phyloP scores from a whole-genome alignment of 2,797 vertebrate genomes.

The Argya squamiceps region DNA sequence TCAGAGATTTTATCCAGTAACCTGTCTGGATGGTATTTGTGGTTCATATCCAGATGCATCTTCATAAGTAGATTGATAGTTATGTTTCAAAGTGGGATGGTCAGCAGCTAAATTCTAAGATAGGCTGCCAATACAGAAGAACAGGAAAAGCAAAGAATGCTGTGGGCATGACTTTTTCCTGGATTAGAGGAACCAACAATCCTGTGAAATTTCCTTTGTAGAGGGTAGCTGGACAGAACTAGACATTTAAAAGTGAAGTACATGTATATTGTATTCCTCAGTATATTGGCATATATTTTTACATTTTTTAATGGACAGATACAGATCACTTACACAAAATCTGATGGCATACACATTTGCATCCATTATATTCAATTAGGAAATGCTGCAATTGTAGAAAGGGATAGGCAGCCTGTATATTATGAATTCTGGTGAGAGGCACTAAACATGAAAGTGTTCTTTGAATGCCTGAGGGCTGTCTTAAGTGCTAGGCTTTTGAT shows the following conservation, averaged over 20 bases:
- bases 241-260: neutral
- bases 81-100: neutral
- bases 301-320: neutral
- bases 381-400: neutral
- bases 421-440: conserved; percentile 46
- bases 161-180: neutral
- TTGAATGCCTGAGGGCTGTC: conserved; percentile 20
- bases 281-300: neutral
- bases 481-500: conserved; percentile 67
- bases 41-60: neutral
- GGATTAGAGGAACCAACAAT: neutral
- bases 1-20: neutral
- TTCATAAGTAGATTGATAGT: neutral
- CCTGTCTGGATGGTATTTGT: neutral
- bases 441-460: conserved; percentile 57
- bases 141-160: neutral
- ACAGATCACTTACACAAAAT: neutral
- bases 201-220: neutral
- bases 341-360: neutral
- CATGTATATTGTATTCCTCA: neutral
- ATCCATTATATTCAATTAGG: neutral
- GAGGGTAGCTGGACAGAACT: neutral
- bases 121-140: neutral
- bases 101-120: neutral
- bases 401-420: neutral